Evolutionary conservation across 92 coral and sea anemone genomes (phyloP), one percentile per base, ranked within the genome.

Genomic region (Micromussa lordhowensis): DNA sequence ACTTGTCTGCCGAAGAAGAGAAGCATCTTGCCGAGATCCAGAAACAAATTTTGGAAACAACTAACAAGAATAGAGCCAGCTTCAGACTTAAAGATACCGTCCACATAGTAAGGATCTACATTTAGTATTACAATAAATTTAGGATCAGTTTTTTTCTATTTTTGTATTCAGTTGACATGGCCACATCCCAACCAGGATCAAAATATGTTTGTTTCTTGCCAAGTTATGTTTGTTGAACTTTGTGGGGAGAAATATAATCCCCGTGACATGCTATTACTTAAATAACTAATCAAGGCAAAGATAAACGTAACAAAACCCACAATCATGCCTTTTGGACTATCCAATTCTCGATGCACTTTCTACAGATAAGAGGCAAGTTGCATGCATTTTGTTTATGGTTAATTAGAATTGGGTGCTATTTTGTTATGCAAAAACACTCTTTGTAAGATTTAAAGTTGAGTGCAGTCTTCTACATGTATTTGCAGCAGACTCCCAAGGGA

Each of bases 31-130:
- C 90, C 61, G 96, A 98, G 82, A 98, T 98, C 85, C 99, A 98
- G 81, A 98, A 93, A 84, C 97, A 98, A 82, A 98, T 98, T 63
- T 70, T 96, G 79, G 99, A 98, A 53, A 93, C 96, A 2, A 98
- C 96, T 18, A 90, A 91, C 83, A 98, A 93, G 89, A 98, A 94
- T 79, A 94, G 94, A 80, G 88, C 94, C 78, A 91, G 95, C 31
- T 93, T 89, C 84, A 90, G 86, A 36, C 94, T 98, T 32, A 90
- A 92, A 40, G 96, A 96, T 36, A 83, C 94, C 26, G 61, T 82
- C 10, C 81, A 58, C n/a, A 17, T 84, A 82, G 99, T 96, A 89
- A 78, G 95, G 35, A 29, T 28, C n/a, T 28, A 24, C 44, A 5
- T 44, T 44, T 44, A 44, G 51, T 44, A 7, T 44, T 44, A 44